Evolutionary conservation across 2,888 invertebrate species (phyloP).

Genomic region (Dione juno): DNA sequence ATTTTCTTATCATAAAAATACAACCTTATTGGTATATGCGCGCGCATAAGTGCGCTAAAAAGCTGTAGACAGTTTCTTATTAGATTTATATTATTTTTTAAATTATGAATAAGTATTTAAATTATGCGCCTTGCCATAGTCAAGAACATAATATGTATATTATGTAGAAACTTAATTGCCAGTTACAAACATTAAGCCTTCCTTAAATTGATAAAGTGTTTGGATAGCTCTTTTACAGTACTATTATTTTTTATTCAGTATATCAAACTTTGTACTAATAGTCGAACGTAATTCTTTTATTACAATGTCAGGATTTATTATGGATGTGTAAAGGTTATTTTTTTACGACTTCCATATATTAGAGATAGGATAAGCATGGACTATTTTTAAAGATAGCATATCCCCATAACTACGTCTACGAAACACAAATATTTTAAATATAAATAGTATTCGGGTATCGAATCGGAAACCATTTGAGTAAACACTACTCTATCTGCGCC

Average conservation of each 20-base stretch:
- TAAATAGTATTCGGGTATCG: neutral
- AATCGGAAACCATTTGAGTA: neutral
- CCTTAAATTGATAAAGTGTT: slow-evolving; percentile 8
- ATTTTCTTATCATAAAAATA: neutral
- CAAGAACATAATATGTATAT: neutral
- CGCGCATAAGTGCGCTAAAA: neutral
- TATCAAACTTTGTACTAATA: neutral
- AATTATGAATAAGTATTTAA: slow-evolving; percentile 1
- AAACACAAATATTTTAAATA: neutral
- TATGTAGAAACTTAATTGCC: neutral
- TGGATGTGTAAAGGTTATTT: too few species aligned
- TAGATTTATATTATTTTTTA: neutral
- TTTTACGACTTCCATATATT: too few species aligned
- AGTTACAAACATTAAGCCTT: neutral
- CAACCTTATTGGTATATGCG: neutral
- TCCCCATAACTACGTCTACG: too few species aligned
- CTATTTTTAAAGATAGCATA: too few species aligned
- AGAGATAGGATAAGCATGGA: too few species aligned
- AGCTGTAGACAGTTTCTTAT: too few species aligned
- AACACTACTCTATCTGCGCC: neutral
- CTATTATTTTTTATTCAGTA: neutral
- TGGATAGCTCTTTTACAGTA: slow-evolving; percentile 11
- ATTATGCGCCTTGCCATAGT: neutral
- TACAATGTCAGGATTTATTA: too few species aligned
- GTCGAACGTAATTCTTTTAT: too few species aligned